Evolutionary conservation across 2,888 invertebrate species (phyloP), one percentile per base, ranked within the genome.

Genomic region (Helleia helle): DNA sequence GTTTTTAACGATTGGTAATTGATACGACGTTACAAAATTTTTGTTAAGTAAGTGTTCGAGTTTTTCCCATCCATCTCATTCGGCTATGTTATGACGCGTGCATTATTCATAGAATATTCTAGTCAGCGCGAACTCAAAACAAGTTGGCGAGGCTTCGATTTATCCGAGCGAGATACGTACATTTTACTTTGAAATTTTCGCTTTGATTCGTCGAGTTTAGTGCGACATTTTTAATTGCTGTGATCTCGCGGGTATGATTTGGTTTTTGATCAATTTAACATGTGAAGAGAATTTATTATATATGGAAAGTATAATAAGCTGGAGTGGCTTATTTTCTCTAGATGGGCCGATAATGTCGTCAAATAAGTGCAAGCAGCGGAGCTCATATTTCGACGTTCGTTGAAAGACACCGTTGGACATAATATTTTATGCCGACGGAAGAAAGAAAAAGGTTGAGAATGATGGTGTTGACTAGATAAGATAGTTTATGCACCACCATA

Each of bases 91-190:
- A 68, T 72, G 68, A 70, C 66, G 55, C 47, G 61, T 76, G 76
- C 72, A 76, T 77, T 71, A 76, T 77, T 76, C 75, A 74, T 75
- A 59, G 74, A 73, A 75, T 77, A 76, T 76, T 69, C 76, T 73
- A 71, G 68, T 66, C 46, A 46, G 43, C 65, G 59, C 51, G 56
- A 64, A 66, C 62, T 65, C 58, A 55, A 54, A 64, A 47, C 41
- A 49, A 52, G 46, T 51, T 50, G 51, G 49, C 49, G 51, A 59
- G 56, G 58, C 49, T 52, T 56, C 45, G 44, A 54, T 54, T 50
- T 53, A 48, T 46, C 47, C 46, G 44, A 47, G 39, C 40, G 44
- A 43, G 41, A 38, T 44, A 5, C 8, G 22, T 22, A 22, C 43
- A 37, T 43, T 47, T 49, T 43, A 46, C 46, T 39, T 44, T 14